Percentiles rank a stretch among this genome's conserved stretches.
Evolutionary conservation across 2,797 vertebrate genomes (phyloP).

Genomic region (Adelosebastes latens): DNA sequence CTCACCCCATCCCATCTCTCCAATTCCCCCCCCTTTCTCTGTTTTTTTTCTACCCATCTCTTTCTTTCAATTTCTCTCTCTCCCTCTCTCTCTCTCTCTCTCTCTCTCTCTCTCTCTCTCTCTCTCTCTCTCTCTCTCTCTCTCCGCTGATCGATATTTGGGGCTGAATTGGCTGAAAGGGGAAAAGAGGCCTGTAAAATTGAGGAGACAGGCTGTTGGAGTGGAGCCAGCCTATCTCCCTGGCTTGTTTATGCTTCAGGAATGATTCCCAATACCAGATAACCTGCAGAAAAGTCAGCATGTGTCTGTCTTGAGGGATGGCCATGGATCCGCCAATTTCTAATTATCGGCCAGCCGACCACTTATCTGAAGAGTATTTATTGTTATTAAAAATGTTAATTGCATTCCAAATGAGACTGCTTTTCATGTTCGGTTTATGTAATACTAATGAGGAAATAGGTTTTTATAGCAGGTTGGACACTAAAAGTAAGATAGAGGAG

Average conservation of each 20-base stretch:
- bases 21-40: constrained; percentile 20
- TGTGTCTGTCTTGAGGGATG: constrained; percentile 79
- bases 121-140: constrained; percentile 20
- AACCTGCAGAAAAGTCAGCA: constrained; percentile 79
- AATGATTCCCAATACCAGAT: constrained; percentile 83
- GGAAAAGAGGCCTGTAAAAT: constrained; percentile 80
- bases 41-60: constrained; percentile 41
- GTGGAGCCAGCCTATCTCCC: constrained; percentile 74
- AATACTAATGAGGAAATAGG: constrained; percentile 6
- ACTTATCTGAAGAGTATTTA: constrained; percentile 69
- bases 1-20: constrained; percentile 48
- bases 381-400: constrained; percentile 77
- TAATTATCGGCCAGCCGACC: constrained; percentile 73
- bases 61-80: constrained; percentile 48
- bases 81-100: background rate
- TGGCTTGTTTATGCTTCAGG: constrained; percentile 83
- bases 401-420: constrained; percentile 43
- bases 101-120: constrained; percentile 20
- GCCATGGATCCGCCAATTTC: constrained; percentile 69
- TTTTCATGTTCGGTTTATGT: constrained; percentile 23
- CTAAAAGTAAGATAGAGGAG: constrained; percentile 12
- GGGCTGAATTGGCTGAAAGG: constrained; percentile 84
- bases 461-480: constrained; percentile 16
- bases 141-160: constrained; percentile 77
- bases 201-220: constrained; percentile 82